Base-by-base conservation (phyloP, 2,888 invertebrate genomes). In the Gryllus longicercus region DNA sequence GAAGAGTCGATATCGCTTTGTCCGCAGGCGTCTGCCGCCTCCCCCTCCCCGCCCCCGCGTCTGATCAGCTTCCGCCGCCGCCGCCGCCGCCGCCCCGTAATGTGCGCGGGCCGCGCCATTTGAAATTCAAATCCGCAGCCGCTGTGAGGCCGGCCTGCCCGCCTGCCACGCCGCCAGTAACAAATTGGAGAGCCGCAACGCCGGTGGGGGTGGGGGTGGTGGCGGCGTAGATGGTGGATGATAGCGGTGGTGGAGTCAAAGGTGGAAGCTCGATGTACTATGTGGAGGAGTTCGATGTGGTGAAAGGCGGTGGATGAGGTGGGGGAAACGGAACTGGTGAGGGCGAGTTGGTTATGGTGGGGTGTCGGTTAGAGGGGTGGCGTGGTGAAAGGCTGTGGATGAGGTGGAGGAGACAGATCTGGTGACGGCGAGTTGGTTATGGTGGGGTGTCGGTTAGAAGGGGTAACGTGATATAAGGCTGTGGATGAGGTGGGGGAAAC, bases 1-100 rank as follows among this genome's bases (percentile, higher is more conserved):
- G 63, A 63, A 63, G 63, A 63, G 63, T 63, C 63, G 63, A 63
- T 63, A 63, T 63, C 63, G 63, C 63, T 63, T 63, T 63, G 63
- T 63, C 63, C 63, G 63, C 63, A 63, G 63, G 63, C 63, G 63
- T 63, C 63, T n/a, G 14, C 63, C 14, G 4, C 63, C 2, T 8
- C 38, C 38, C 38, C 8, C 63, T 63, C 63, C 16, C 63, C 63
- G n/a, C 63, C 14, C 14, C 11, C 63, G 63, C 63, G n/a, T 38
- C 63, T 63, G 63, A 63, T n/a, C 16, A 14, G 14, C 16, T 63
- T 63, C n/a, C 63, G 63, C 63, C 63, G 2, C 63, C 38, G 2
- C 63, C 38, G 38, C 38, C 38, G 8, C 38, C 38, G 38, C 38
- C 38, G 38, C 38, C 38, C 63, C n/a, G 16, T 63, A 63, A 63